These are phyloP conservation scores for Ruditapes philippinarum DNA, from an alignment of 1,140 invertebrate species.

Conservation along the genomic window DNA sequence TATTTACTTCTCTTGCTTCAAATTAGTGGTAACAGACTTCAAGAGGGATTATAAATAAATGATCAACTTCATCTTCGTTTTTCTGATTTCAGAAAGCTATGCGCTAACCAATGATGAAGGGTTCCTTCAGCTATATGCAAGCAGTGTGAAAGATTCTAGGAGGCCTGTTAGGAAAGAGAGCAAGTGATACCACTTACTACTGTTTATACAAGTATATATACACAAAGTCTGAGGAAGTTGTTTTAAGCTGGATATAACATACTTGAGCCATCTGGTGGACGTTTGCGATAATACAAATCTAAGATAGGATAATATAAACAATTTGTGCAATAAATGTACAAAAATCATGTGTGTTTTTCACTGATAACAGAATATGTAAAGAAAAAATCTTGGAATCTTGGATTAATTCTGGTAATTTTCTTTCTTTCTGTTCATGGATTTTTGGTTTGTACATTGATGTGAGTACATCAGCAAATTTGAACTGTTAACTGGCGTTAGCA, in stretches of 20 bases:
- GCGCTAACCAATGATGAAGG: too few relatives aligned
- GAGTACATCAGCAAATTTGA: neutral
- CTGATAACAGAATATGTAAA: neutral
- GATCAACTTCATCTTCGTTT: neutral
- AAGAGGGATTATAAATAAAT: conserved; percentile 7
- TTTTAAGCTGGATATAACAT: neutral
- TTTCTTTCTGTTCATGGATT: neutral
- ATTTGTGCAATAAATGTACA: neutral
- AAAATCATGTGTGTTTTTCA: neutral
- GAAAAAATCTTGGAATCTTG: neutral
- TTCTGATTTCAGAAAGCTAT: neutral
- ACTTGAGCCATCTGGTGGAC: conserved; percentile 11
- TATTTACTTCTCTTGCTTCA: conserved; percentile 21
- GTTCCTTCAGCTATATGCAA: too few relatives aligned
- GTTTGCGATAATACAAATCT: neutral
- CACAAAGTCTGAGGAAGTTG: neutral
- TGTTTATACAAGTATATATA: neutral
- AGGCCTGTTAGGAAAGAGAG: neutral
- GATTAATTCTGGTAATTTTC: neutral
- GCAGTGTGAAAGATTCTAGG: too few relatives aligned
- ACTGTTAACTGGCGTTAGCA: neutral
- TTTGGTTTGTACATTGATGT: neutral
- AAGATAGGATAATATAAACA: conserved; percentile 8
- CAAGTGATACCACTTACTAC: neutral
- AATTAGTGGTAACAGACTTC: neutral